Evolutionary conservation across 2,797 vertebrate species (phyloP), one percentile per base, ranked within the genome.

Genomic region (Ciconia nigra): DNA sequence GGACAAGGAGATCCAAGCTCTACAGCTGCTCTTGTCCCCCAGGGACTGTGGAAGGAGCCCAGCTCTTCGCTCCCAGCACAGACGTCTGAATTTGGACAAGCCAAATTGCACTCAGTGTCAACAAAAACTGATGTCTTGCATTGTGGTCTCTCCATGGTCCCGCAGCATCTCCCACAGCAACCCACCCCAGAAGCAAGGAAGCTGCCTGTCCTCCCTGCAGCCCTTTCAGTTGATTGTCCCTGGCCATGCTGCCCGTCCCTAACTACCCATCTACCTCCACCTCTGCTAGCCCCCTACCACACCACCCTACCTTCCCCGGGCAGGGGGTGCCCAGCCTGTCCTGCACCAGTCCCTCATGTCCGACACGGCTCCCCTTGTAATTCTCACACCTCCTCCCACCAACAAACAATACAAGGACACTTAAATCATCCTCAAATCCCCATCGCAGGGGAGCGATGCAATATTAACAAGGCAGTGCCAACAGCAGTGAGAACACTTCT

Each of bases 321-420:
- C 65, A 79, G n/a, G n/a, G 24, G 25, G 26, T 13, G 24, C 9
- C 28, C 55, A 35, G 19, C 28, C 44, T 35, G 14, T 29, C 52
- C 58, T 55, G 17, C 33, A 39, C 16, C 1, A 0, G 33, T 46
- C 24, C 35, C 15, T 0, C 16, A 8, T 1, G 2, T 29, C 70
- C 71, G 49, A 62, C 31, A 5, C 33, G 4, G 24, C 18, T 35
- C 49, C 35, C 61, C 28, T 19, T 58, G 16, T 49, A 54, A 47
- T 61, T 67, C 41, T 65, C 54, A n/a, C 39, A 37, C 31, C 42
- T 84, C n/a, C 83, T 77, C 73, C 77, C 26, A 73, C 29, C 58
- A 77, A 33, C 51, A 51, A n/a, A 57, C 37, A 84, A 33, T 11
- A 61, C 51, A 25, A 37, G 73, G 42, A 37, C 39, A 46, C 11